Percentiles rank a stretch among this genome's conserved stretches.
Conservation (phyloP, 1,140 invertebrate genomes). For the Archivesica marissinica region DNA sequence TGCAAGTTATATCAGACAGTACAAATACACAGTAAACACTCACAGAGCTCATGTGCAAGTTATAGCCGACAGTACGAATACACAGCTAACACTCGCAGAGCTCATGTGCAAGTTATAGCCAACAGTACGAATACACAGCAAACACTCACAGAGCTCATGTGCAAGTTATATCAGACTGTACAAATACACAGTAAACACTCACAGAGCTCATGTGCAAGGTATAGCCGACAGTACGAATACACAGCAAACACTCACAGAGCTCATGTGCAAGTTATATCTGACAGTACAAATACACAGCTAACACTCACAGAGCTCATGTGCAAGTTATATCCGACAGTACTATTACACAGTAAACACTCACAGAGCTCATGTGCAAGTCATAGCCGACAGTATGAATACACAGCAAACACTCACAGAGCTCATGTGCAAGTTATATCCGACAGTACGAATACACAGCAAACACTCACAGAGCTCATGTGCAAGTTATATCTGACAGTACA, state of each 20-base stretch:
- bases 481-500: conserved; percentile 54
- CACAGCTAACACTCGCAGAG: conserved; percentile 36
- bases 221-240: conserved; percentile 57
- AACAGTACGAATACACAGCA: conserved; percentile 59
- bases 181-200: conserved; percentile 53
- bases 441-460: conserved; percentile 59
- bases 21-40: conserved; percentile 53
- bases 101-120: too few species aligned
- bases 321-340: conserved; percentile 55
- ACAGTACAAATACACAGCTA: conserved; percentile 58
- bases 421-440: too few species aligned
- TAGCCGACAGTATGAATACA: conserved; percentile 58
- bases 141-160: conserved; percentile 30
- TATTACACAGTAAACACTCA: conserved; percentile 52
- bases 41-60: too few species aligned
- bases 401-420: conserved; percentile 35
- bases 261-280: too few species aligned
- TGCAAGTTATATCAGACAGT: conserved; percentile 55
- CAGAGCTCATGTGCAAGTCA: too few species aligned
- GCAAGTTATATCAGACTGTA: conserved; percentile 54
- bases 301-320: conserved; percentile 31
- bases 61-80: conserved; percentile 57
- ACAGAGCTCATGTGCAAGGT: too few species aligned
- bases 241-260: conserved; percentile 39
- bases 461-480: conserved; percentile 23